These are phyloP conservation scores for Fragum sueziense DNA, from an alignment of 2,888 invertebrate genomes.

Conservation along the genomic window DNA sequence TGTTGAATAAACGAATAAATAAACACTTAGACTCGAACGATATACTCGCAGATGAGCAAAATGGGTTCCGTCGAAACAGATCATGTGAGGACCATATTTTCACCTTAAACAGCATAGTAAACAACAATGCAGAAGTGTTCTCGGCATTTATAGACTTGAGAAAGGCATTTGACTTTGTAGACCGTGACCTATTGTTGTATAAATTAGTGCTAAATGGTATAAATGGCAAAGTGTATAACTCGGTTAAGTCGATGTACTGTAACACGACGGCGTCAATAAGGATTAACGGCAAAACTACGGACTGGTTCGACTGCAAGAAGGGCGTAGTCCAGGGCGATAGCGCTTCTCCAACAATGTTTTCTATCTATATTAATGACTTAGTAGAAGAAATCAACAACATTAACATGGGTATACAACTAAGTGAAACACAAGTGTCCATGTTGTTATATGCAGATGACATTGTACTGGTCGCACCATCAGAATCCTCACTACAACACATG, in stretches of 20 bases:
- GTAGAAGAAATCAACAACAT: conserved; percentile 34
- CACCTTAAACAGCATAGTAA: conserved; percentile 30
- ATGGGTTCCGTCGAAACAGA: conserved; percentile 36
- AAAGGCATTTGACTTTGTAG: conserved; percentile 25
- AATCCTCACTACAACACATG: conserved; percentile 32
- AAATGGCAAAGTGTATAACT: conserved; percentile 40
- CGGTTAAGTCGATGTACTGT: not conserved
- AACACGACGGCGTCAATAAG: conserved; percentile 9
- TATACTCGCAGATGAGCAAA: conserved; percentile 43
- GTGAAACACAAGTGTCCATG: conserved; percentile 24
- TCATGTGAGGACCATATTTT: conserved; percentile 50
- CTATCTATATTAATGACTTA: conserved; percentile 36
- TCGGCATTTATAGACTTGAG: conserved; percentile 28
- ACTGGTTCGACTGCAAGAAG: conserved; percentile 30
- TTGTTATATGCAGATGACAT: conserved; percentile 44
- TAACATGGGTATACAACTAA: conserved; percentile 21
- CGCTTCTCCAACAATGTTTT: conserved; percentile 39
- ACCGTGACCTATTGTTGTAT: conserved; percentile 37
- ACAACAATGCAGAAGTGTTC: conserved; percentile 10
- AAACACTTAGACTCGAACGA: conserved; percentile 21
- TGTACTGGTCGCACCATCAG: conserved; percentile 25
- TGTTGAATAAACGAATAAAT: conserved; percentile 36
- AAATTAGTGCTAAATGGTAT: conserved; percentile 33
- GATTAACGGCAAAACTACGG: conserved; percentile 33
- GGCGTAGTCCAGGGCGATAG: conserved; percentile 36